These are phyloP conservation scores for Thymallus thymallus DNA, from an alignment of 2,113 vertebrate species.

Conservation along the genomic window DNA sequence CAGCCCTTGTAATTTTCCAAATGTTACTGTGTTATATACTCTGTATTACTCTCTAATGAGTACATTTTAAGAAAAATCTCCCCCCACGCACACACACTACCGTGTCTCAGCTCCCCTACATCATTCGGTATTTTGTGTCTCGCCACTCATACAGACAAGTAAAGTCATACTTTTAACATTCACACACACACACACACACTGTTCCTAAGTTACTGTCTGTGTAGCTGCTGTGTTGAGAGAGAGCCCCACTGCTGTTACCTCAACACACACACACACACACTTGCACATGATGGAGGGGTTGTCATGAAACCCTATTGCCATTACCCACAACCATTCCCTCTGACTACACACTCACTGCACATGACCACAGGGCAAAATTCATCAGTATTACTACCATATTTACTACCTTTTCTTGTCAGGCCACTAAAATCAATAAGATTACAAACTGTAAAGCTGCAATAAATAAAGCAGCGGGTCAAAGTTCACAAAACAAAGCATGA, in stretches of 20 bases:
- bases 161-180: constrained; percentile 42
- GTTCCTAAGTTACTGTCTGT: constrained; percentile 39
- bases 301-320: too few relatives aligned
- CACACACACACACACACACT: constrained; percentile 53
- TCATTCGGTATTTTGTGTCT: constrained; percentile 56
- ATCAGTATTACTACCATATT: too few relatives aligned
- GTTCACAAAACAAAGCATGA: not conserved
- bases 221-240: constrained; percentile 55
- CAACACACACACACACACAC: constrained; percentile 22
- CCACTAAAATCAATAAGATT: not conserved
- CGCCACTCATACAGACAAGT: constrained; percentile 48
- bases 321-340: too few relatives aligned
- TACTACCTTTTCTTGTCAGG: too few relatives aligned
- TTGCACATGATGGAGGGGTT: too few relatives aligned
- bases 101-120: constrained; percentile 40
- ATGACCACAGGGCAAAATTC: not conserved
- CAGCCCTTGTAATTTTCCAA: too few relatives aligned
- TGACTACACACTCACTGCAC: too few relatives aligned
- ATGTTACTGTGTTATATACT: too few relatives aligned
- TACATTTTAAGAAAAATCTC: not conserved
- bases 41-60: too few relatives aligned
- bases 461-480: not conserved
- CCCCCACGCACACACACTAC: constrained; percentile 27
- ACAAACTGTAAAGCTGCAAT: not conserved
- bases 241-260: constrained; percentile 13